These are phyloP conservation scores for Gallinago nigripennis DNA, from an alignment of 2,797 vertebrate genomes.

Conservation along the genomic window DNA sequence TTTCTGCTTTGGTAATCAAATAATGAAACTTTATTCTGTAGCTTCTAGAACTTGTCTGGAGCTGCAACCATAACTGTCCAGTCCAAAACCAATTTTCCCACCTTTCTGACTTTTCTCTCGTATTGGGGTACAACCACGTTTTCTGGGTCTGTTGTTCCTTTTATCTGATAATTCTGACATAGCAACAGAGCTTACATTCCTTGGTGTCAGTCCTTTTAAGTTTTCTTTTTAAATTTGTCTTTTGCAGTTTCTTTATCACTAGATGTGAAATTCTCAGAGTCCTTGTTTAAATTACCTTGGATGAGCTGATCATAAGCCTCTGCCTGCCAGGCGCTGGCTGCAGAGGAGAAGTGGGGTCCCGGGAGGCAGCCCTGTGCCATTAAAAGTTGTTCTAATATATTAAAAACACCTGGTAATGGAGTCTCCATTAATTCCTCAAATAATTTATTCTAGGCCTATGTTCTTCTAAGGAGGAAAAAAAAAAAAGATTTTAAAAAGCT, in stretches of 20 bases:
- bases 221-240: not conserved
- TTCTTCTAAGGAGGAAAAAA: not conserved
- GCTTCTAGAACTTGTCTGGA: not conserved
- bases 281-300: not conserved
- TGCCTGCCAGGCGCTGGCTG: not conserved
- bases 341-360: not conserved
- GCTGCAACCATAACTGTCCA: not conserved
- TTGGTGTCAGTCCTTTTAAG: not conserved
- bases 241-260: not conserved
- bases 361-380: not conserved
- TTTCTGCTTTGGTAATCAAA: not conserved
- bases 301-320: not conserved
- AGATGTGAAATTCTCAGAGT: not conserved
- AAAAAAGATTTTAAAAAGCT: not conserved
- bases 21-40: not conserved
- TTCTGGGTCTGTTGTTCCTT: not conserved
- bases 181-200: not conserved
- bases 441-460: not conserved
- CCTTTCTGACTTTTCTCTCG: not conserved
- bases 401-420: not conserved
- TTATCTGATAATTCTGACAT: not conserved
- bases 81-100: not conserved
- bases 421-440: not conserved
- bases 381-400: not conserved
- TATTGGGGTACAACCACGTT: rapidly evolving